A percentile compares a stretch with the other conserved stretches of the same genome.
These are phyloP conservation scores for Taphrorychus bicolor DNA, from an alignment of 2,888 invertebrate genomes.

Conservation along the genomic window DNA sequence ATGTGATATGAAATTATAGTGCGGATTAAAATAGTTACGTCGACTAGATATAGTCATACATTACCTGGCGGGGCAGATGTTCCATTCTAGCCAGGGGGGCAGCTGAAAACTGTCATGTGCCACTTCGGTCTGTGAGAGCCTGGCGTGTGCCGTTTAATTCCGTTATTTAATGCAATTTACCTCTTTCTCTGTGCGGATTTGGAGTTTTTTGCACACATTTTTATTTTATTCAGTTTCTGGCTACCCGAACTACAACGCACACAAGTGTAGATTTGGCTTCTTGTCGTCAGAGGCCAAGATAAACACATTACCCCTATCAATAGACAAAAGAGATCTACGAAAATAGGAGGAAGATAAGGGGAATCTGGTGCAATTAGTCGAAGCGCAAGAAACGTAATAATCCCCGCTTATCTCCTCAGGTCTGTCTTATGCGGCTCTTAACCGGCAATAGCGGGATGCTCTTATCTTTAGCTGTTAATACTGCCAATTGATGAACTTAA, in stretches of 20 bases:
- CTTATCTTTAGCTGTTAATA: slow-evolving; percentile 43
- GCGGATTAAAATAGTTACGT: slow-evolving; percentile 19
- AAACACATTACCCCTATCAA: slow-evolving; percentile 26
- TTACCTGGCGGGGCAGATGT: slow-evolving; percentile 30
- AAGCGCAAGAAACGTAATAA: slow-evolving; percentile 36
- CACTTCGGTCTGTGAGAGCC: slow-evolving; percentile 16
- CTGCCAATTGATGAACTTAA: slow-evolving; percentile 43
- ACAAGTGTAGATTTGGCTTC: background rate
- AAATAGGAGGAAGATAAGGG: slow-evolving; percentile 23
- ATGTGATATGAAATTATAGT: slow-evolving; percentile 36
- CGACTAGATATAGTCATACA: slow-evolving; percentile 30
- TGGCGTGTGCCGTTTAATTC: slow-evolving; percentile 28
- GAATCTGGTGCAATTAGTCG: slow-evolving; percentile 34
- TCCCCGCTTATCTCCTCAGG: slow-evolving; percentile 31
- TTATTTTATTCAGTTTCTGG: no score
- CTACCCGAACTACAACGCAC: no score
- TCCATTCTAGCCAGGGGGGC: slow-evolving; percentile 18
- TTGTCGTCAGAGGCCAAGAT: background rate
- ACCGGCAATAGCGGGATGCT: slow-evolving; percentile 30
- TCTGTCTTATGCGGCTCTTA: slow-evolving; percentile 41
- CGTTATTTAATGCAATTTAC: background rate
- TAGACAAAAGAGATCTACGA: slow-evolving; percentile 26
- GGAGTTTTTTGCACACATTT: background rate
- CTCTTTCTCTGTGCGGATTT: background rate
- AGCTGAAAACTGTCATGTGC: slow-evolving; percentile 26